phyloP scores from a whole-genome alignment of 2,797 vertebrate genomes.

The Sphenodon punctatus region DNA sequence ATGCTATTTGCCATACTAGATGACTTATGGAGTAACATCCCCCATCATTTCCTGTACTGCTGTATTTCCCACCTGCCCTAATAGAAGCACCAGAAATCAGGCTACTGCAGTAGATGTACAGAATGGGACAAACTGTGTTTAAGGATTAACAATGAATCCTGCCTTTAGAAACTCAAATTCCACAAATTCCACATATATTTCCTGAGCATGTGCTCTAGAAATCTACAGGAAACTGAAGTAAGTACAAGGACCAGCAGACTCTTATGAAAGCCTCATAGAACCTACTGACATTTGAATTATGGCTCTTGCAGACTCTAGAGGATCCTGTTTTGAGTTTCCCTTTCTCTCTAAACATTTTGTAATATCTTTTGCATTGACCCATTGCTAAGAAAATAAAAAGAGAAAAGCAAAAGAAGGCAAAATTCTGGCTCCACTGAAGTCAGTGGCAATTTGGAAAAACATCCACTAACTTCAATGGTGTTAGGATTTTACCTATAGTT shows the following conservation, averaged over 20 bases:
- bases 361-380: constrained; percentile 43
- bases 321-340: constrained; percentile 46
- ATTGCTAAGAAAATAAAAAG: constrained; percentile 61
- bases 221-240: constrained; percentile 51
- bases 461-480: neutral
- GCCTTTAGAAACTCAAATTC: constrained; percentile 21
- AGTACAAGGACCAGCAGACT: constrained; percentile 55
- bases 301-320: constrained; percentile 29
- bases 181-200: constrained; percentile 47
- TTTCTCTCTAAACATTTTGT: constrained; percentile 54
- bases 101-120: neutral
- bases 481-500: neutral
- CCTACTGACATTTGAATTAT: constrained; percentile 61
- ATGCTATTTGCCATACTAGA: neutral
- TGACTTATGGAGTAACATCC: neutral
- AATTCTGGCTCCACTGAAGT: too few relatives aligned
- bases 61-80: neutral
- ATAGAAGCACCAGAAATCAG: neutral
- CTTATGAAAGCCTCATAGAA: constrained; percentile 59
- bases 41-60: neutral
- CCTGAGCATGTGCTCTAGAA: constrained; percentile 48
- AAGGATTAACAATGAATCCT: constrained; percentile 34
- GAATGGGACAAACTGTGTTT: constrained; percentile 6
- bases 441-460: too few relatives aligned
- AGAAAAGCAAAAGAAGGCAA: neutral